Base-by-base conservation (phyloP, 2,113 vertebrate genomes). In the Tyto alba region DNA sequence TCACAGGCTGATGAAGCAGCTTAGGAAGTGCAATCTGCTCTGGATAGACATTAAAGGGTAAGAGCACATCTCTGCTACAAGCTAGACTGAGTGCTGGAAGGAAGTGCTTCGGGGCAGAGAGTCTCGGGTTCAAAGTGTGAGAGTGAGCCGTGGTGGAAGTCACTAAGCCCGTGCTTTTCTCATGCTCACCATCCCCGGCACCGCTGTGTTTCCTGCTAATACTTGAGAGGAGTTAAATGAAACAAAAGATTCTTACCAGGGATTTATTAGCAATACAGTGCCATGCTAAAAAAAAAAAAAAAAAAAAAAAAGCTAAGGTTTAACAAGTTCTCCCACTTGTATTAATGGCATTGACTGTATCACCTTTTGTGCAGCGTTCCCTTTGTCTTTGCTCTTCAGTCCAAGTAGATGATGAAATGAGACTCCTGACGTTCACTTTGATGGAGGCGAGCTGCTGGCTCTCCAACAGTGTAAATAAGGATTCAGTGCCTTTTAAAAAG, bases 401-500 rank as follows among this genome's bases (percentile, higher is more conserved):
- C 96, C 79, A 67, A 74, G 79, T 0, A 30, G 88, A 29, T n/a
- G 93, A 96, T 74, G 83, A 95, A 91, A 90, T 26, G 92, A 71
- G 92, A 88, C 38, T 74, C 3, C 0, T 93, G 92, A 88, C 18
- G 7, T 86, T 83, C 92, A 57, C 81, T 94, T 47, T 75, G 94
- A 84, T 75, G 89, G 89, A 74, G 76, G 47, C 0, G 11, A 95
- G 91, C 92, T 83, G 78, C 88, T 85, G 94, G 29, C 88, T 89
- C 76, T 27, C 92, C 94, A 90, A 3, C 73, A 81, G 60, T 27
- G 79, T 53, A 94, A 94, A 80, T 40, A 74, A 57, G 79, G 85
- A 90, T 80, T 88, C 75, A 20, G 83, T 52, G 79, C 85, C 79
- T 92, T 90, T 94, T 88, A 84, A 94, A 92, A 95, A 90, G 64